A percentile compares a stretch with the other conserved stretches of the same genome.
Evolutionary conservation across 2,113 vertebrate species (phyloP).

Genomic region (Neodon shergylaensis): DNA sequence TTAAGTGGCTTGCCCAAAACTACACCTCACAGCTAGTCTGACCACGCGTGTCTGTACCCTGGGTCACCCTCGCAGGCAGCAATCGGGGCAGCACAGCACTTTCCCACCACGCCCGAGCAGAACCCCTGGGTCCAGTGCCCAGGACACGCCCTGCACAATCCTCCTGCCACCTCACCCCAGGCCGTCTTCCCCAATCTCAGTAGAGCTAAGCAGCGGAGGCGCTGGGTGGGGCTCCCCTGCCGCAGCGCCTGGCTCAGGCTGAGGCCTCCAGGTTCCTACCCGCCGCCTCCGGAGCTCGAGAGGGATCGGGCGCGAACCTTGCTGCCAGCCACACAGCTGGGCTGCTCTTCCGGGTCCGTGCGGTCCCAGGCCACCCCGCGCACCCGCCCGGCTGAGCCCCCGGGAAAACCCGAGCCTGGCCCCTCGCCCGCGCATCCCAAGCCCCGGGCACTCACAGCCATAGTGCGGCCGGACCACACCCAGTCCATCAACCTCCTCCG

Average conservation of each 20-base stretch:
- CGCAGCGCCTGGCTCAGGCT: no score
- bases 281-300: not conserved
- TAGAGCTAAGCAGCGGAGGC: not conserved
- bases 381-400: conserved; percentile 45
- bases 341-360: conserved; percentile 69
- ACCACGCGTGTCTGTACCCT: not conserved
- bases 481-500: conserved; percentile 84
- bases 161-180: conserved; percentile 47
- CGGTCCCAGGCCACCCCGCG: conserved; percentile 4
- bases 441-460: conserved; percentile 85
- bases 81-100: not conserved
- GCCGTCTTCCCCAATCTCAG: conserved; percentile 47
- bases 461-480: conserved; percentile 85
- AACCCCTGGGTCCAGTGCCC: not conserved
- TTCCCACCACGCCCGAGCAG: not conserved
- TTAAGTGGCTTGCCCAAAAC: not conserved
- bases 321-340: not conserved
- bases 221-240: not conserved
- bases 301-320: not conserved
- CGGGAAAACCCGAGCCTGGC: not conserved
- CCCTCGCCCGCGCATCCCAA: not conserved
- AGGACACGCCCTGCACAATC: conserved; percentile 21
- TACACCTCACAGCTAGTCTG: not conserved
- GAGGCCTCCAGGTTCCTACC: not conserved
- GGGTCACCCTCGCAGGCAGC: not conserved